Base-by-base conservation (phyloP, 2,888 invertebrate genomes). In the Sphaerophoria taeniata region DNA sequence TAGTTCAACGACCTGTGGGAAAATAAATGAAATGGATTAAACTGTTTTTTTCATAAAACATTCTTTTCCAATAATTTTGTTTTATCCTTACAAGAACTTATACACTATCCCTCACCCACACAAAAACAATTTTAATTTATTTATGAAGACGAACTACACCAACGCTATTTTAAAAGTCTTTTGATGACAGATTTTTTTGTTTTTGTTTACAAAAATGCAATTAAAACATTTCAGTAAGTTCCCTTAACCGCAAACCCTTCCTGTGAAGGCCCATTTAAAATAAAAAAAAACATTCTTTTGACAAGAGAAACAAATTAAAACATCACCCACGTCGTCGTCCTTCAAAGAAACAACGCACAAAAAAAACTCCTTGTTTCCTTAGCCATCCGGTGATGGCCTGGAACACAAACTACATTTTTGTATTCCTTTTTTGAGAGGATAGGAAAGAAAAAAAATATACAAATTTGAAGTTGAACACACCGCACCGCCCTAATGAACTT, bases 221-320 rank as follows among this genome's bases (percentile, higher is more conserved):
- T 85, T 85, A 85, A 85, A 81, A 85, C 58, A 81, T 73, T 79
- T 84, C 51, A 72, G 55, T 69, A 80, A 76, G 49, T 63, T 63
- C 80, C 69, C 14, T 70, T 31, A 69, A 80, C 76, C 85, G 69
- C 81, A 77, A 85, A 61, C 76, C 81, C 81, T 77, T 85, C 73
- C 63, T 47, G 39, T 31, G 33, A 70, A 58, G 56, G 70, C 70
- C 12, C 70, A 55, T 36, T 47, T 56, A 12, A 31, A 49, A 31
- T 45, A 56, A 34, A 56, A n/a, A 45, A 31, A 36, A 43, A 43
- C 51, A 67, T 69, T 33, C 53, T 77, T 80, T 80, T 76, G 75
- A 85, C 85, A 81, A 81, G 85, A 81, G 85, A 85, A 85, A 85
- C 76, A 85, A 85, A 85, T 85, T 85, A 85, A 85, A 85, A 85